phyloP scores from a whole-genome alignment of 2,888 invertebrate genomes.

The Agonum fuliginosum region DNA sequence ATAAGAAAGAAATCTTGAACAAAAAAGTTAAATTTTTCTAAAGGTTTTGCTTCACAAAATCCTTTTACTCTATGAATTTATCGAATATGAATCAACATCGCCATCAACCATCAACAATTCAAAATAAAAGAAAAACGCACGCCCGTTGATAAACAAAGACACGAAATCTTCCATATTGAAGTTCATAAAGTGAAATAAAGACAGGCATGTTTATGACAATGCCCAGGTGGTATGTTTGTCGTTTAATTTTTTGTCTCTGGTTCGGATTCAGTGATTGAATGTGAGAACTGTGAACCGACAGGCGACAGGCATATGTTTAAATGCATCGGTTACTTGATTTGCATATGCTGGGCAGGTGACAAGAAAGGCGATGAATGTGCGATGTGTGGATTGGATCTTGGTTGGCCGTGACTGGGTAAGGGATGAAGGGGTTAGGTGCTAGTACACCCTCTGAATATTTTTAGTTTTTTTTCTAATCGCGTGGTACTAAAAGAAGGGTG shows the following conservation, averaged over 20 bases:
- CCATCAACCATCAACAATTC: neutral
- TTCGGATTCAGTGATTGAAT: conserved; percentile 50
- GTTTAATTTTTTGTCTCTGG: conserved; percentile 20
- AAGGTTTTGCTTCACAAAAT: neutral
- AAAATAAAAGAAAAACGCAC: neutral
- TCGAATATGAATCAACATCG: conserved; percentile 5
- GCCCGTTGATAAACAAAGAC: conserved; percentile 7
- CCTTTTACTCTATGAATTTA: conserved; percentile 6
- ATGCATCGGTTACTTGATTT: conserved; percentile 58
- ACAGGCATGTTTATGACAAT: conserved; percentile 13
- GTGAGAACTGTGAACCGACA: too few species aligned
- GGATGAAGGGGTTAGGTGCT: neutral
- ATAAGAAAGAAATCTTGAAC: too few species aligned
- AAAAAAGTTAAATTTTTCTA: neutral
- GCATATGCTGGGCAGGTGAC: conserved; percentile 53
- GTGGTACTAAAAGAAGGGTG: too few species aligned
- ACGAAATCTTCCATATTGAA: neutral
- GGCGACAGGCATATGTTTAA: conserved; percentile 52
- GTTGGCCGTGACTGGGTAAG: neutral
- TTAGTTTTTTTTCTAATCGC: too few species aligned
- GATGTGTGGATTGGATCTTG: neutral
- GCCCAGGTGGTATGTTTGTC: conserved; percentile 39
- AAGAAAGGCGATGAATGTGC: neutral
- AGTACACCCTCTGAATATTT: neutral
- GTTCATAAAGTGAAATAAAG: neutral